These are phyloP conservation scores for Bryconaethiops microstoma DNA, from an alignment of 2,797 vertebrate genomes.

Conservation along the genomic window DNA sequence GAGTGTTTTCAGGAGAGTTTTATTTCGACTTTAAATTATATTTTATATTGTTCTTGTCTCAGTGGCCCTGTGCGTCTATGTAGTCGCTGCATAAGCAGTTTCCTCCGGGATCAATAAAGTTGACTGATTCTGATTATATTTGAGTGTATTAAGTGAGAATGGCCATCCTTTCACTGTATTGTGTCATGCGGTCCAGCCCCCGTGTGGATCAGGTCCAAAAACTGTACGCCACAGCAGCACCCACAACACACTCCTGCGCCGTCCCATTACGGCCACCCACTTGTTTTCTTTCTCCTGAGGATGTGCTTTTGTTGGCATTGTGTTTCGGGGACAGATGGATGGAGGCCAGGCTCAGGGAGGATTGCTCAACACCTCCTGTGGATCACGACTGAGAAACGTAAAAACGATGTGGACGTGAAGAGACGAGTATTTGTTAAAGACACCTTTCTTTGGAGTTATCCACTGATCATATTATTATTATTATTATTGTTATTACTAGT, in stretches of 20 bases:
- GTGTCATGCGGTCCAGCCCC: constrained; percentile 22
- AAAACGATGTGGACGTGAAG: background rate
- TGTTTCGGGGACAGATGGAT: constrained; percentile 60
- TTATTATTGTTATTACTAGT: constrained; percentile 12
- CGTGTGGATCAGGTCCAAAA: constrained; percentile 72
- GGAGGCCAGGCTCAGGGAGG: constrained; percentile 62
- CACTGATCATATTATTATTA: constrained; percentile 2
- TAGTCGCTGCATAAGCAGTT: no score
- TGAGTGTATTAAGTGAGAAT: constrained; percentile 5
- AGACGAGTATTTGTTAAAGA: background rate
- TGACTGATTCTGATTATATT: no score
- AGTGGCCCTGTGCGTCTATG: no score
- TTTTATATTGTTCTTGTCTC: no score
- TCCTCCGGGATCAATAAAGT: no score
- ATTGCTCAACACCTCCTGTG: constrained; percentile 63
- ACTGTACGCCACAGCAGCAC: constrained; percentile 54
- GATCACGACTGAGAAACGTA: constrained; percentile 1
- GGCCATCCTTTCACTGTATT: constrained; percentile 38
- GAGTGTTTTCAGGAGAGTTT: no score
- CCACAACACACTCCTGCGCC: constrained; percentile 42
- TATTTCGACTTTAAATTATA: no score
- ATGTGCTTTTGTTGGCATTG: constrained; percentile 71
- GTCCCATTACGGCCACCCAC: constrained; percentile 34
- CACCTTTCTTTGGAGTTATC: background rate
- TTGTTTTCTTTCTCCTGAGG: constrained; percentile 66